A percentile compares a stretch with the other conserved stretches of the same genome.
Conservation (phyloP, 2,113 vertebrate genomes). For the Hoplias malabaricus region DNA sequence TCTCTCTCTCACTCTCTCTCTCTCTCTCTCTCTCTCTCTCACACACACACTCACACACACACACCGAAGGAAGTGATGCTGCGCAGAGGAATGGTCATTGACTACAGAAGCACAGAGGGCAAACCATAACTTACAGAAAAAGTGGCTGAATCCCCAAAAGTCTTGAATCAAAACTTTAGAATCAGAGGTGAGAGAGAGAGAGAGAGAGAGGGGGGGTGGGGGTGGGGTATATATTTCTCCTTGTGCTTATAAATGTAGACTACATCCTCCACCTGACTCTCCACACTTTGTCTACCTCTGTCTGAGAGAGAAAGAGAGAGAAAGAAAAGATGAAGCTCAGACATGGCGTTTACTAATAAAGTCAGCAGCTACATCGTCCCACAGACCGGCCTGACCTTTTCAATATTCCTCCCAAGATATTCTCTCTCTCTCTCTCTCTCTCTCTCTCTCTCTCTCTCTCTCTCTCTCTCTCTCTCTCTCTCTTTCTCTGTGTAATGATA, state of each 20-base stretch:
- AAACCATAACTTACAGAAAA: not conserved
- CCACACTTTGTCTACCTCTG: not conserved
- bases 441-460: not conserved
- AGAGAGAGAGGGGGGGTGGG: too few species aligned
- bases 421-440: not conserved
- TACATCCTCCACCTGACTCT: not conserved
- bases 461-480: not conserved
- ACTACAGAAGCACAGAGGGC: not conserved
- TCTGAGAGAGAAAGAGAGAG: slow-evolving; percentile 19
- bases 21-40: not conserved
- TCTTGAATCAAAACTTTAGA: not conserved
- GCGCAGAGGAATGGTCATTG: not conserved
- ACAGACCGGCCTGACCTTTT: slow-evolving; percentile 75
- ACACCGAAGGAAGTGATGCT: not conserved
- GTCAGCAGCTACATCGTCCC: slow-evolving; percentile 55
- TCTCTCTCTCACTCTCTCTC: not conserved
- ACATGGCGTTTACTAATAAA: slow-evolving; percentile 65
- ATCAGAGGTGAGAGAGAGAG: not conserved
- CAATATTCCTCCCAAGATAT: slow-evolving; percentile 73
- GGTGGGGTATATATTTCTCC: too few species aligned
- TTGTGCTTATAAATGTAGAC: not conserved
- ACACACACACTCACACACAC: not conserved
- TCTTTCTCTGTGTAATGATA: too few species aligned
- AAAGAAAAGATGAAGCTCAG: slow-evolving; percentile 64
- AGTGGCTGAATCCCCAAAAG: not conserved